Evolutionary conservation across 2,797 vertebrate species (phyloP).

Genomic region (Furcifer pardalis): DNA sequence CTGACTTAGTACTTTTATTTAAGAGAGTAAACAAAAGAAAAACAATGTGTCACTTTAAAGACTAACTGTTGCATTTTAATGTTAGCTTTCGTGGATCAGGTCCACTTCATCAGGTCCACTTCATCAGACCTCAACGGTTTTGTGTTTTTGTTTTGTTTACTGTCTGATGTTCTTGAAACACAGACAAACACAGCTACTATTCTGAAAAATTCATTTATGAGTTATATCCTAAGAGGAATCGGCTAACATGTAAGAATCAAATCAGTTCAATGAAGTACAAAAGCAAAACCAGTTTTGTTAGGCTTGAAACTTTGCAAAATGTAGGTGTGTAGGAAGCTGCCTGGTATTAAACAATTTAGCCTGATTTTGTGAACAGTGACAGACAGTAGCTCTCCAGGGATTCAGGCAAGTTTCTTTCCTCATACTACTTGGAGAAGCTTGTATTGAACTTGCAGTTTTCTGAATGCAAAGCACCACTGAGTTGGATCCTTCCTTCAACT

Average conservation of each 20-base stretch:
- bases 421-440: background rate
- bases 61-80: no score
- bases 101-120: no score
- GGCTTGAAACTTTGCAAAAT: background rate
- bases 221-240: background rate
- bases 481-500: background rate
- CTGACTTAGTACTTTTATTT: no score
- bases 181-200: no score
- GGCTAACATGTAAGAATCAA: background rate
- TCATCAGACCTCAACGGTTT: no score
- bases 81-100: no score
- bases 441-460: background rate
- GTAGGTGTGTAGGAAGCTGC: background rate
- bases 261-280: background rate
- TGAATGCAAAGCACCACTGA: background rate
- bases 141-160: no score
- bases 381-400: background rate
- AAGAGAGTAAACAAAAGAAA: no score
- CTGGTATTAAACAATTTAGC: background rate
- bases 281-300: background rate
- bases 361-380: background rate
- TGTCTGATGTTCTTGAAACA: no score
- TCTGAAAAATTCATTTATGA: no score
- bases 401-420: background rate
- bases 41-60: no score